Base-by-base conservation (phyloP, 2,113 vertebrate species). In the Scophthalmus maximus region DNA sequence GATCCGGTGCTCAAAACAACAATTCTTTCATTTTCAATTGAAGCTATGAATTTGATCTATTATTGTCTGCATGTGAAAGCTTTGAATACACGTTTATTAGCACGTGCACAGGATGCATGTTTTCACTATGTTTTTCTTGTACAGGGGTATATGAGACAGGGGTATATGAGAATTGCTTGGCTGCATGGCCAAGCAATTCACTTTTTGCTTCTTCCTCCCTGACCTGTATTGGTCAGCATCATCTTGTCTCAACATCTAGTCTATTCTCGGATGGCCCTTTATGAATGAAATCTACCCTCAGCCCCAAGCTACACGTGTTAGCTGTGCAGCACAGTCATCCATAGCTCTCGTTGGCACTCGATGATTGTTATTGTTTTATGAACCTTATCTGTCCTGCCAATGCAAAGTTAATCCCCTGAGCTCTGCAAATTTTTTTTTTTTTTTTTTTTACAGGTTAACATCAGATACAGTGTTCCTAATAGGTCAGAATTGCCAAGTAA, bases 361-460 rank as follows among this genome's bases (percentile, higher is more conserved):
- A 53, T 46, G 56, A 55, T 52, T 34, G 20, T 40, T 50, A 56
- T 36, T 22, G 11, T 66, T 81, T 76, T 60, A 67, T 65, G 49
- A 60, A 55, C 46, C 56, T 79, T 82, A 77, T 79, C 79, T 38
- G 57, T 58, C 55, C 79, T 88, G 79, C 83, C 84, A 51, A 49
- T 17, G 15, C 46, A 12, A 8, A 50, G 49, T 78, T 62, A 61
- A 80, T 77, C 69, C 68, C 30, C 8, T 70, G 67, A 84, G 36
- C 44, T 74, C 51, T 17, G 18, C 1, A 1, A 26, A 57, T 59
- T 66, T 60, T 78, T 44, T 15, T 44, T 5, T 47, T 26, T 79
- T 59, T 14, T 25, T 25, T 76, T 55, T 14, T 10, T 38, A 34
- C 65, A 82, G 22, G 38, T 61, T 67, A 71, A 78, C 57, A 27